These are phyloP conservation scores for Drosophila bifasciata DNA, from an alignment of 1,140 invertebrate species.

Conservation along the genomic window DNA sequence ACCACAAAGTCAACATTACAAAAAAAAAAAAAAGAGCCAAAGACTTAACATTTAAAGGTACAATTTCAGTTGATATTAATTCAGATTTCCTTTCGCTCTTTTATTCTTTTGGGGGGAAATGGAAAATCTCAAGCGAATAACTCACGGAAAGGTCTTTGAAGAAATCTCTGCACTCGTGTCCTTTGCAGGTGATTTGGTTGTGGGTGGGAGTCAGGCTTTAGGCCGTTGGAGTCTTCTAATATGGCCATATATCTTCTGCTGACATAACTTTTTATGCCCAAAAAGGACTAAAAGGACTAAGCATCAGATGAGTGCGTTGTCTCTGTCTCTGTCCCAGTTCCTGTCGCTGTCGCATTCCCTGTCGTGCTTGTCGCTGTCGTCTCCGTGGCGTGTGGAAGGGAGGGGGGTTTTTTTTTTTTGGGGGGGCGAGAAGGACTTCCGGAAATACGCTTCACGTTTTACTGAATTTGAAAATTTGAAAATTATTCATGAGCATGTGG, in stretches of 20 bases:
- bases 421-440: conserved; percentile 13
- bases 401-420: background rate
- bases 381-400: conserved; percentile 13
- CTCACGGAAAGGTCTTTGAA: conserved; percentile 60
- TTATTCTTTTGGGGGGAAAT: conserved; percentile 13
- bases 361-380: conserved; percentile 14
- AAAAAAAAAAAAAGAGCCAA: conserved; percentile 1
- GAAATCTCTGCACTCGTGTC: conserved; percentile 28
- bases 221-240: conserved; percentile 49
- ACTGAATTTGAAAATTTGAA: conserved; percentile 81
- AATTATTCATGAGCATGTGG: conserved; percentile 83
- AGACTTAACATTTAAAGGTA: conserved; percentile 25
- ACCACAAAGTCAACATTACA: conserved; percentile 31
- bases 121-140: conserved; percentile 52
- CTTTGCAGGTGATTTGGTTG: conserved; percentile 25
- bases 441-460: conserved; percentile 81
- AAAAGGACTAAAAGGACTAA: conserved; percentile 61
- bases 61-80: conserved; percentile 30
- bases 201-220: conserved; percentile 11
- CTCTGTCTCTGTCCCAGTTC: conserved; percentile 5
- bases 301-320: conserved; percentile 36
- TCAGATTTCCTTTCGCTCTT: conserved; percentile 8
- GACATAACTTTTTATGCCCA: conserved; percentile 78
- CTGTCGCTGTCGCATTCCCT: conserved; percentile 24
- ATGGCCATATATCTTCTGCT: conserved; percentile 74